Evolutionary conservation across 2,888 invertebrate species (phyloP), one percentile per base, ranked within the genome.

Genomic region (Chaetogeoica ovagalla): DNA sequence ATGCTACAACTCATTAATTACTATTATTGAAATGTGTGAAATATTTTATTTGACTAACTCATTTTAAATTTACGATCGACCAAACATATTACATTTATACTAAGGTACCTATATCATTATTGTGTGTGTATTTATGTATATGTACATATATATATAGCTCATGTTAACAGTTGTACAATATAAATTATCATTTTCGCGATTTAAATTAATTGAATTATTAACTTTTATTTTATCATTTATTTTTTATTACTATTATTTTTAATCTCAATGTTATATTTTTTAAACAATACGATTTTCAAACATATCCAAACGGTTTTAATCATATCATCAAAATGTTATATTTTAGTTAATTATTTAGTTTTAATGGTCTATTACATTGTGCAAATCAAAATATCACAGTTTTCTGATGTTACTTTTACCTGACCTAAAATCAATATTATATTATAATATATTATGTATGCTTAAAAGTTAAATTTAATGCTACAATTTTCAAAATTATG

Each of bases 231-330:
- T 59, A n/a, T 21, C 11, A 23, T 23, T 23, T 0, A 23, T 37
- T 66, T 48, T 15, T 48, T 66, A 66, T 48, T 5, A 0, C 4
- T 21, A 21, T 39, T 39, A 39, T 43, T 65, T 11, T 66, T 48
- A 15, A 62, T 65, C 21, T 11, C 21, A 1, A 15, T 39, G 52
- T 65, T 65, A 17, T 39, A 55, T 65, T 63, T 63, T 63, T 74
- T 37, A 15, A 65, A 74, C 63, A 13, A 74, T 48, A 13, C 62
- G 37, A 65, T 74, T 52, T 73, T 74, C 6, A 55, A 74, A 74
- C 73, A 74, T 74, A 74, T 74, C 73, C 37, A 65, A 70, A 63
- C 21, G 55, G 55, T 74, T 55, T 63, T 52, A 39, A 74, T 37
- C 73, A 74, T 74, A 74, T 74, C 73, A 55, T 63, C 63, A 55